Conservation (phyloP, 1,140 invertebrate genomes). For the Bursaphelenchus mucronatus region DNA sequence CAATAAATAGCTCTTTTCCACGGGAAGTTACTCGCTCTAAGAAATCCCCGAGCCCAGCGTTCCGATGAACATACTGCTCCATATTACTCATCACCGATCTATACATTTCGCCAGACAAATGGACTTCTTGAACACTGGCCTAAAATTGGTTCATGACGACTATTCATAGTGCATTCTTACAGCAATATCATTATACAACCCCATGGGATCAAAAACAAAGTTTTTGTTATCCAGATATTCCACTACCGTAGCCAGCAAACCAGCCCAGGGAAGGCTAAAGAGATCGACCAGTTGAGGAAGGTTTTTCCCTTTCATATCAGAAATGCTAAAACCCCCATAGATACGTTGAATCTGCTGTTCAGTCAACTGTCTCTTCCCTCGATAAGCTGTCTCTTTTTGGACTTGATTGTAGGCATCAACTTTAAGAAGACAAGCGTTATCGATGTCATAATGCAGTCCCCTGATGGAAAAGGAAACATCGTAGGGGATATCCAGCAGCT, state of each 20-base stretch:
- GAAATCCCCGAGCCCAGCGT: constrained; percentile 70
- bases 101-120: constrained; percentile 78
- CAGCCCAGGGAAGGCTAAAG: constrained; percentile 95
- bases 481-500: constrained; percentile 76
- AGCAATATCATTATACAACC: constrained; percentile 88
- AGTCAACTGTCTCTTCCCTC: constrained; percentile 72
- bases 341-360: constrained; percentile 78
- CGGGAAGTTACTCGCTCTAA: constrained; percentile 72
- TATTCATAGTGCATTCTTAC: constrained; percentile 65
- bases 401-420: constrained; percentile 93
- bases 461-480: constrained; percentile 82
- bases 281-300: constrained; percentile 73
- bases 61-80: constrained; percentile 47
- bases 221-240: constrained; percentile 83
- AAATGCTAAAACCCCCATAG: constrained; percentile 71
- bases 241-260: constrained; percentile 82
- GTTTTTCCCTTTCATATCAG: constrained; percentile 65
- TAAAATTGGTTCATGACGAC: constrained; percentile 39
- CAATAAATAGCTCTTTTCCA: constrained; percentile 85
- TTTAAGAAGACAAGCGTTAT: constrained; percentile 87
- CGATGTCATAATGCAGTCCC: constrained; percentile 90
- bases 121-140: constrained; percentile 69
- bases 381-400: constrained; percentile 87
- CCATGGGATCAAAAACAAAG: constrained; percentile 89
- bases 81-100: constrained; percentile 73